Evolutionary conservation across 2,888 invertebrate genomes (phyloP), one percentile per base, ranked within the genome.

Genomic region (Xestobium rufovillosum): DNA sequence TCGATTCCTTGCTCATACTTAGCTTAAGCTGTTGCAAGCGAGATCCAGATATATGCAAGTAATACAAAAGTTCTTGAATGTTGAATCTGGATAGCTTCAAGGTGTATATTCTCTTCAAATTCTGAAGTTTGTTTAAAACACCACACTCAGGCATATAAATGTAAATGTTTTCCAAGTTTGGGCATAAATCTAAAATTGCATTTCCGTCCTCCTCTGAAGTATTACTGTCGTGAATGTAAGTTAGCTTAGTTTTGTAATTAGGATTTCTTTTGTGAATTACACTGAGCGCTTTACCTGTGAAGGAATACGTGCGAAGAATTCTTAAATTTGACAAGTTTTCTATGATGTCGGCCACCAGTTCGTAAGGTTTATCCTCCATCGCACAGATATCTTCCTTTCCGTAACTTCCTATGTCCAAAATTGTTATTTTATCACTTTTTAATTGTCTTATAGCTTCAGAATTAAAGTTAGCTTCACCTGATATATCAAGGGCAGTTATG

Each of bases 401-500:
- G 40, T 76, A 78, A 69, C 76, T 75, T 27, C 82, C 81, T 46
- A 82, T 75, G 53, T 80, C 77, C 30, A 82, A 67, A 27, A 79
- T 71, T 3, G 74, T 73, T 25, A 81, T 55, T 33, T 68, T 70
- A 26, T 73, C 68, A 9, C 73, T 69, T 41, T 70, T 63, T 56
- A 81, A 67, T 2, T 68, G 66, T 37, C 72, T 73, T 31, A 82
- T 72, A 35, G 79, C 79, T 14, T 73, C 73, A 53, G 76, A 72
- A 1, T 79, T 78, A 26, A 80, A 77, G 53, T 75, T 76, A 4
- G 80, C 78, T 56, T 82, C 81, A 2, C 82, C 82, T 1, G 80
- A 81, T 40, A 82, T 72, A 49, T 82, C 80, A 14, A 82, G 58
- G 6, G 77, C 63, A 44, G 74, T 72, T 32, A 82, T 58, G 14